Evolutionary conservation across 2,113 vertebrate species (phyloP).

Genomic region (Chiloscyllium plagiosum): DNA sequence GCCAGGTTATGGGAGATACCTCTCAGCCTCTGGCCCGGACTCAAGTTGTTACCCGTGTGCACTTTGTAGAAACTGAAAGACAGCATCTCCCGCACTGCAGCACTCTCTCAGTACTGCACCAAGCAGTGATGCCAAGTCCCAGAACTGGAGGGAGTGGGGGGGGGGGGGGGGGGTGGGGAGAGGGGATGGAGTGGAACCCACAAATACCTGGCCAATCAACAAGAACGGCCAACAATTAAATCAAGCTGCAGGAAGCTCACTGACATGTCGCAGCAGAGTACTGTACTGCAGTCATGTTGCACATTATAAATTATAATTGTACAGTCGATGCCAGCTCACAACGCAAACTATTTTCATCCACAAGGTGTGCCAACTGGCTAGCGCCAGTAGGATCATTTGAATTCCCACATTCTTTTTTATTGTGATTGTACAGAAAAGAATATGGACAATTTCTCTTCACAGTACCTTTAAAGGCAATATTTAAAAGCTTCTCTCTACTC

Average conservation of each 20-base stretch:
- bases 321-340: background rate
- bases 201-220: background rate
- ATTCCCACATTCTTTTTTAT: background rate
- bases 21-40: background rate
- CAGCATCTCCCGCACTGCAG: background rate
- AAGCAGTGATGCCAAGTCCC: background rate
- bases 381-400: no score
- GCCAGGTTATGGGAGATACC: background rate
- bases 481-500: slow-evolving; percentile 26
- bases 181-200: background rate
- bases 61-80: background rate
- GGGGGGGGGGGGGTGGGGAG: no score
- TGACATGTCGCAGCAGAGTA: background rate
- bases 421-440: background rate
- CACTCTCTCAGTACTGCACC: background rate
- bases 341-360: background rate
- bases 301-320: background rate
- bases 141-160: no score
- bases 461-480: background rate
- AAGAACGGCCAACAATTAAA: background rate
- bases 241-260: background rate
- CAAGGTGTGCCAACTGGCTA: background rate
- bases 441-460: background rate
- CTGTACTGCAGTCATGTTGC: background rate
- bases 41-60: background rate